Evolutionary conservation across 1,140 invertebrate species (phyloP).

Genomic region (Drosophila bocki): DNA sequence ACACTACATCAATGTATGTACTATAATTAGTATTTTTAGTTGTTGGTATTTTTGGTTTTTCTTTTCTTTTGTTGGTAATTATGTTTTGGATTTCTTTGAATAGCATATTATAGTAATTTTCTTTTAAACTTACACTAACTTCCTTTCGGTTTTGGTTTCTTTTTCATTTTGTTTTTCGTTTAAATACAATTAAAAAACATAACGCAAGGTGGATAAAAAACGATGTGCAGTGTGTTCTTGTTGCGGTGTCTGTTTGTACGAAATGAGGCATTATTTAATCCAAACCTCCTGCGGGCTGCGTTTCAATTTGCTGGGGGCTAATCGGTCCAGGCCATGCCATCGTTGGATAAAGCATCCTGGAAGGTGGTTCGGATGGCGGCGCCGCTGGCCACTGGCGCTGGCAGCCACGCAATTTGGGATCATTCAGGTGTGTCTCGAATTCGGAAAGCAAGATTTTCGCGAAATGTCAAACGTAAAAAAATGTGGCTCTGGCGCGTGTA

Average conservation of each 20-base stretch:
- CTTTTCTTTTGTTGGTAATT: constrained; percentile 69
- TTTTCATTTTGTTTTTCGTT: constrained; percentile 48
- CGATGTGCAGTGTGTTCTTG: constrained; percentile 52
- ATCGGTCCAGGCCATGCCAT: constrained; percentile 57
- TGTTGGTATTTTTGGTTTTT: constrained; percentile 54
- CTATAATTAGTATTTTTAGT: constrained; percentile 84
- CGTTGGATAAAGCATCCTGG: constrained; percentile 36
- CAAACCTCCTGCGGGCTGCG: constrained; percentile 76
- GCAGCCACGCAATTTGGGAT: constrained; percentile 61
- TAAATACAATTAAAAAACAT: constrained; percentile 74
- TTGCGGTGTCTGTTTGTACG: constrained; percentile 60
- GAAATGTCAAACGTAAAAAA: constrained; percentile 46
- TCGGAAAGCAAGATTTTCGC: constrained; percentile 51
- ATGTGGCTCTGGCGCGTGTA: constrained; percentile 61
- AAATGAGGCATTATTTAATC: constrained; percentile 52
- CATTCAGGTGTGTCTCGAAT: constrained; percentile 25
- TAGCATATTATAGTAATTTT: constrained; percentile 78
- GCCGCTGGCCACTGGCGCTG: constrained; percentile 14
- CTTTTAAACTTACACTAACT: constrained; percentile 52
- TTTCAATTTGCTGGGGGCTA: constrained; percentile 72
- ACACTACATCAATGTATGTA: constrained; percentile 84
- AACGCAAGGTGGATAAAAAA: constrained; percentile 64
- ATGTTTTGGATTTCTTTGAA: constrained; percentile 85
- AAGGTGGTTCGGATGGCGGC: constrained; percentile 39
- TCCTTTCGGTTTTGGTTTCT: constrained; percentile 51